These are phyloP conservation scores for Stenurella melanura DNA, from an alignment of 2,888 invertebrate species.

Conservation along the genomic window DNA sequence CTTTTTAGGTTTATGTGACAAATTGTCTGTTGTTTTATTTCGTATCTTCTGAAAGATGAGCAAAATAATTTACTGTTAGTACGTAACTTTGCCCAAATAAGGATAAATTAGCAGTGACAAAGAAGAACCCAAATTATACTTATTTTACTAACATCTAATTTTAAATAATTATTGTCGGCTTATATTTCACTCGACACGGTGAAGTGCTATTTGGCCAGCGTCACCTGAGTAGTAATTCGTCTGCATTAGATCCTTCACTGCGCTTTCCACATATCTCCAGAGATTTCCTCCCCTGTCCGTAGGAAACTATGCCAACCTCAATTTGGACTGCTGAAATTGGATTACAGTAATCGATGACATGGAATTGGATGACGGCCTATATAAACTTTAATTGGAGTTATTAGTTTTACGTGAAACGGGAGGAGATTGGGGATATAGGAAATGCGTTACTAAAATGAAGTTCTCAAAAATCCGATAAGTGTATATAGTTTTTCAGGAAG, in stretches of 20 bases:
- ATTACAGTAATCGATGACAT: constrained; percentile 67
- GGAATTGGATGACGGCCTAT: constrained; percentile 63
- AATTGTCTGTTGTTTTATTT: no score
- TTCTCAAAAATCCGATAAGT: not conserved
- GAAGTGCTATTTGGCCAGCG: constrained; percentile 23
- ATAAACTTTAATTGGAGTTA: constrained; percentile 34
- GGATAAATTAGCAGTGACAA: no score
- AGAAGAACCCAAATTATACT: not conserved
- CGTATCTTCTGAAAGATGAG: no score
- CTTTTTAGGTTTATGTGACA: no score
- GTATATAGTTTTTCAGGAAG: no score
- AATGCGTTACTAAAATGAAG: not conserved
- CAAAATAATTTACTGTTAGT: no score
- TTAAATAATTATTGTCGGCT: not conserved
- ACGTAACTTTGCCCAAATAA: no score
- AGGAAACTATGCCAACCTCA: constrained; percentile 62
- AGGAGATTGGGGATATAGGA: not conserved
- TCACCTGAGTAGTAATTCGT: constrained; percentile 48
- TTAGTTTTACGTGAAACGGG: constrained; percentile 25
- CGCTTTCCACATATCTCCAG: constrained; percentile 46
- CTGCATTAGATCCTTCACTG: constrained; percentile 45
- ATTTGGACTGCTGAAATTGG: constrained; percentile 63
- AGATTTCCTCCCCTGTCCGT: constrained; percentile 58
- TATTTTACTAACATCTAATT: not conserved
- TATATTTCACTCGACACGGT: not conserved